Evolutionary conservation across 2,113 vertebrate species (phyloP).

Genomic region (Echinops telfairi): DNA sequence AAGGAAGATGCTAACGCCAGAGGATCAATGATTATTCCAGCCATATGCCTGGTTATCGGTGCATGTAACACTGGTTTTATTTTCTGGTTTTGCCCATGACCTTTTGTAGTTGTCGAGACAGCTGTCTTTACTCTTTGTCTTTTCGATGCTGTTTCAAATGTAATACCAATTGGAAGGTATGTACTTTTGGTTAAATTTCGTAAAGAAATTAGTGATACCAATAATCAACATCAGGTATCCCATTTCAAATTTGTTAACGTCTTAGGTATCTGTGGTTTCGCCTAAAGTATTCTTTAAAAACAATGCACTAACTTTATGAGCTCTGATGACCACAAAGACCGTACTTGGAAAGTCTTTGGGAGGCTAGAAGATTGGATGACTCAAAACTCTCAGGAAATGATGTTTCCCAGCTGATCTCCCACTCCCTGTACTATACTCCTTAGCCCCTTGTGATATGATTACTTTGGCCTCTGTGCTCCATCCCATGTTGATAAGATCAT

Average conservation of each 20-base stretch:
- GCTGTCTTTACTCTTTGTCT: background rate
- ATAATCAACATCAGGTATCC: background rate
- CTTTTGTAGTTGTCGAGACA: background rate
- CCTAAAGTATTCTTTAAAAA: background rate
- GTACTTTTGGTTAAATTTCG: constrained; percentile 4
- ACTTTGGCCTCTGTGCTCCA: background rate
- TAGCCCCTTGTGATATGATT: background rate
- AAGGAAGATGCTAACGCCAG: background rate
- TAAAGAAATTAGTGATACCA: background rate
- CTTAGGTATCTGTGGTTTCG: background rate
- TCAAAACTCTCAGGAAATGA: background rate
- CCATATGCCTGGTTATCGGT: background rate
- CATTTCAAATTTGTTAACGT: background rate
- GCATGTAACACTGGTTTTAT: background rate
- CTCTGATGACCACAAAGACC: background rate
- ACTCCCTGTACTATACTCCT: too few species aligned
- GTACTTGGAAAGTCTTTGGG: too few species aligned
- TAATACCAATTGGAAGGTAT: background rate
- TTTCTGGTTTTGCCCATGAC: background rate
- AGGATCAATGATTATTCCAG: background rate
- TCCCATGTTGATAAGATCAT: background rate
- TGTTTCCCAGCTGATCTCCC: background rate
- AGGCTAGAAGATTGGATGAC: background rate
- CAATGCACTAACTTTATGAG: too few species aligned
- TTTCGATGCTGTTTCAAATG: background rate